Evolutionary conservation across 2,113 vertebrate genomes (phyloP).

Genomic region (Centropristis striata): DNA sequence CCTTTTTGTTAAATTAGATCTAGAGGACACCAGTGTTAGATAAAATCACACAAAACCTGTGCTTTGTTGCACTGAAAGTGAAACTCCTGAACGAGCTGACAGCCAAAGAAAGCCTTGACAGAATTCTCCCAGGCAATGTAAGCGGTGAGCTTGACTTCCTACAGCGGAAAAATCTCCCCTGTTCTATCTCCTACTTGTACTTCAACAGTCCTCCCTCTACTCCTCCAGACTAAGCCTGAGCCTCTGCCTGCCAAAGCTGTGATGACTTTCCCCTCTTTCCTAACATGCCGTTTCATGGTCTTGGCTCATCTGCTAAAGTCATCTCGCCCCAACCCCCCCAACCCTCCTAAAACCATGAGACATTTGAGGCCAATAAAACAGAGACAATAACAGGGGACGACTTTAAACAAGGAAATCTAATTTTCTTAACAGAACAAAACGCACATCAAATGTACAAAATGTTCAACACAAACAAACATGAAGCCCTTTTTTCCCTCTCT

Average conservation of each 20-base stretch:
- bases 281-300: slow-evolving; percentile 55
- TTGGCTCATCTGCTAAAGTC: slow-evolving; percentile 77
- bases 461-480: slow-evolving; percentile 23
- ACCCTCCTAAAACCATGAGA: slow-evolving; percentile 23
- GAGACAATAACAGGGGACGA: slow-evolving; percentile 57
- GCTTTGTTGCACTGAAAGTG: slow-evolving; percentile 10
- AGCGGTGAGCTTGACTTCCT: slow-evolving; percentile 61
- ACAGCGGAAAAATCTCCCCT: slow-evolving; percentile 59
- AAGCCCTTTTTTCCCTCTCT: neutral
- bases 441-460: slow-evolving; percentile 11
- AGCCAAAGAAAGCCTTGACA: slow-evolving; percentile 15
- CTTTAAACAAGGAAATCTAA: slow-evolving; percentile 44
- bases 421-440: slow-evolving; percentile 32
- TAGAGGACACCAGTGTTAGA: neutral
- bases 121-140: slow-evolving; percentile 65
- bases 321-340: slow-evolving; percentile 41
- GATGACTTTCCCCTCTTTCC: slow-evolving; percentile 63
- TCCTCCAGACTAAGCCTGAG: slow-evolving; percentile 16
- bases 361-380: slow-evolving; percentile 50
- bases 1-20: neutral
- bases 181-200: slow-evolving; percentile 58
- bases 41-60: slow-evolving; percentile 11
- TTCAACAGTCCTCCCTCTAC: slow-evolving; percentile 44
- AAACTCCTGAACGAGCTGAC: slow-evolving; percentile 15
- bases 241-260: slow-evolving; percentile 56